Evolutionary conservation across 2,113 vertebrate genomes (phyloP), one percentile per base, ranked within the genome.

Genomic region (Rhea pennata): DNA sequence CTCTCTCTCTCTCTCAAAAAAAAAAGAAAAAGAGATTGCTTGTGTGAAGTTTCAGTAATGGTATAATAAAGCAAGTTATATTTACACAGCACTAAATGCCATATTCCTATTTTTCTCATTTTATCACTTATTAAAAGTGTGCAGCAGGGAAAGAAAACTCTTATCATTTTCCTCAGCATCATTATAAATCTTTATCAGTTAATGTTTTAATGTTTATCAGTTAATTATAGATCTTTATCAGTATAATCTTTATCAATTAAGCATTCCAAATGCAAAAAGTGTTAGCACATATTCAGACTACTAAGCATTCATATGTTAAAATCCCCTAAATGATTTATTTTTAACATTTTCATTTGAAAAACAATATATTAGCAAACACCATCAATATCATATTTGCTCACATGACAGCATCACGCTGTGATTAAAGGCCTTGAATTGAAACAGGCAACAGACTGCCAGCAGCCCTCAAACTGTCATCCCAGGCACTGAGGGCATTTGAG

Each of bases 221-320:
- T 92, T 95, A 95, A 97, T 95, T 96, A 92, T 70, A 97, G 84
- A 97, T 96, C 70, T 85, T 89, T 79, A 95, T 92, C 89, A 29
- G 44, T 36, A 56, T 70, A 89, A 92, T 91, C 71, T 85, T 96
- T 88, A 94, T 88, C 88, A 94, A 92, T 93, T 83, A 96, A 90
- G 22, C 56, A 84, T 93, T 95, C 65, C n/a, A 77, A 94, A 88
- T 77, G 75, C 78, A 89, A 61, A 91, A 95, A 72, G 14, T 65
- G 73, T 58, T 71, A 64, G 24, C 46, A 50, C 29, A 50, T 86
- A 94, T 91, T 83, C 51, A 74, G 88, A 94, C 79, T 71, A 36
- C 10, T 21, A 46, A 14, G 26, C 7, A 61, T 89, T 89, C 91
- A 80, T 80, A 87, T 74, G 71, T 40, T 91, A 95, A 71, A 51